Evolutionary conservation across 2,797 vertebrate genomes (phyloP).

Genomic region (Sphaeramia orbicularis): DNA sequence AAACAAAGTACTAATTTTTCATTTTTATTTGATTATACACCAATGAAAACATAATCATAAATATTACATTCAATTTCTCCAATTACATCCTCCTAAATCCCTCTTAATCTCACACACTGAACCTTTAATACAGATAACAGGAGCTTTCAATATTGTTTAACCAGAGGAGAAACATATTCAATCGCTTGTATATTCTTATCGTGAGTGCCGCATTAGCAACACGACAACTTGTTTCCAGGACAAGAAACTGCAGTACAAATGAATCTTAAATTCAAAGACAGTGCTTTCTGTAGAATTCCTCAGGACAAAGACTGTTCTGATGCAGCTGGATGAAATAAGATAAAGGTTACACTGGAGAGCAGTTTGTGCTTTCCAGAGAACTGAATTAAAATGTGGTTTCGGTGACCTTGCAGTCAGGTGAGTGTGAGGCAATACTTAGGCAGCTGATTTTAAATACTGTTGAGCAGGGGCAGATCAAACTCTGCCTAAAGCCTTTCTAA

Average conservation of each 20-base stretch:
- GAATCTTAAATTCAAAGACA: conserved; percentile 22
- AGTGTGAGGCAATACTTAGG: conserved; percentile 59
- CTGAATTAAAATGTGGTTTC: conserved; percentile 55
- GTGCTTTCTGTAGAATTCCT: conserved; percentile 20
- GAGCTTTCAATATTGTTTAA: not conserved
- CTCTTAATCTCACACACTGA: not conserved
- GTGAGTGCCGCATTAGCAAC: too few relatives aligned
- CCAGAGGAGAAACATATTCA: not conserved
- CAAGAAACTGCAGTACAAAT: conserved; percentile 31
- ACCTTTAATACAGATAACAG: not conserved
- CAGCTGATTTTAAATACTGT: conserved; percentile 58
- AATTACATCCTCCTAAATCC: too few relatives aligned
- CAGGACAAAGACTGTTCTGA: conserved; percentile 13
- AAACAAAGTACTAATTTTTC: too few relatives aligned
- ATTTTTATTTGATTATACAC: too few relatives aligned
- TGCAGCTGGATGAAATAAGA: conserved; percentile 44
- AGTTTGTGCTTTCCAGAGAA: conserved; percentile 50
- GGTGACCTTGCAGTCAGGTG: conserved; percentile 75
- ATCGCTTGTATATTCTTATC: not conserved
- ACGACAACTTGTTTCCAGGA: not conserved
- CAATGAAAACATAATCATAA: too few relatives aligned
- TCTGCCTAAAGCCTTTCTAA: conserved; percentile 65
- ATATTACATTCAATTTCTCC: too few relatives aligned
- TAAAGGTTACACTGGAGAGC: conserved; percentile 61
- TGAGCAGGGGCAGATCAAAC: conserved; percentile 62